These are phyloP conservation scores for Pterostichus niger DNA, from an alignment of 2,888 invertebrate species.

Conservation along the genomic window DNA sequence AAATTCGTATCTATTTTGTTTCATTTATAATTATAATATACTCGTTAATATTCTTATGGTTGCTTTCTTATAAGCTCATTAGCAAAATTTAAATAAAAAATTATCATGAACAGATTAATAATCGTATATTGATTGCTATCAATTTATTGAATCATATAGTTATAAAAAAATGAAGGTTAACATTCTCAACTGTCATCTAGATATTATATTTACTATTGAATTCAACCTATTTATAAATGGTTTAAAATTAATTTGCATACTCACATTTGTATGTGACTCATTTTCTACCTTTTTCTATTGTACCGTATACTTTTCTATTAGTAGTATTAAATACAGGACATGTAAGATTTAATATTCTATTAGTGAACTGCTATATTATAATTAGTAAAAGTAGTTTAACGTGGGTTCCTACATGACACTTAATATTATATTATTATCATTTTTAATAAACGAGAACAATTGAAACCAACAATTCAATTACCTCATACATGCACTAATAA, in stretches of 20 bases:
- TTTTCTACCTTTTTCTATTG: neutral
- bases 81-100: slow-evolving; percentile 41
- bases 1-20: slow-evolving; percentile 11
- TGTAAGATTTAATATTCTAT: slow-evolving; percentile 2
- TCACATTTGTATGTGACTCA: slow-evolving; percentile 17
- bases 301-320: no score
- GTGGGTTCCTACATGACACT: slow-evolving; percentile 25
- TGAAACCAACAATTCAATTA: slow-evolving; percentile 37
- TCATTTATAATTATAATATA: neutral
- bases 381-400: slow-evolving; percentile 21
- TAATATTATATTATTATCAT: slow-evolving; percentile 21
- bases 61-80: slow-evolving; percentile 7
- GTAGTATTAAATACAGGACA: no score
- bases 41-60: neutral
- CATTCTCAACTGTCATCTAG: slow-evolving; percentile 1
- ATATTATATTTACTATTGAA: neutral
- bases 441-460: slow-evolving; percentile 44
- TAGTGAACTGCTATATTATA: neutral
- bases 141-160: slow-evolving; percentile 29
- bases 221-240: neutral
- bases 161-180: slow-evolving; percentile 32
- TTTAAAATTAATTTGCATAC: slow-evolving; percentile 16
- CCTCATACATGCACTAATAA: slow-evolving; percentile 27
- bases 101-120: slow-evolving; percentile 10
- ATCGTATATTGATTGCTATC: slow-evolving; percentile 18